Percentiles rank a stretch among this genome's conserved stretches.
These are phyloP conservation scores for Melipona bicolor DNA, from an alignment of 2,888 invertebrate genomes.

Conservation along the genomic window DNA sequence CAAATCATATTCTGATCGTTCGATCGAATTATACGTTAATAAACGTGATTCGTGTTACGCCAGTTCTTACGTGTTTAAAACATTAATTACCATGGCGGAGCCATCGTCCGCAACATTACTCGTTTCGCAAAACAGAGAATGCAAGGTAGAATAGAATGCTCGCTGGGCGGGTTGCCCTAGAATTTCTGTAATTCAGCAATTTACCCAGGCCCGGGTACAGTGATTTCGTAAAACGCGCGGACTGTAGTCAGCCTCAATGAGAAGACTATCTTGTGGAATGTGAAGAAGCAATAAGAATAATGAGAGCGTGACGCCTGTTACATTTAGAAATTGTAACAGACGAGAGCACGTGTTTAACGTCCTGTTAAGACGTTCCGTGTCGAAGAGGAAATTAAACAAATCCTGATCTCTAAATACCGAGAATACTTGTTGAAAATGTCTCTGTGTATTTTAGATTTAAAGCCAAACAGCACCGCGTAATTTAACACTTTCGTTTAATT, in stretches of 20 bases:
- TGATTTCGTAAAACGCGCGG: conserved; percentile 37
- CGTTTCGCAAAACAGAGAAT: conserved; percentile 39
- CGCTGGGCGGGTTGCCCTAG: conserved; percentile 33
- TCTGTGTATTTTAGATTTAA: background rate
- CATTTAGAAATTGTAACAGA: background rate
- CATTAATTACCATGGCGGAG: background rate
- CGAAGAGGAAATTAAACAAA: background rate
- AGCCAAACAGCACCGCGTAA: background rate
- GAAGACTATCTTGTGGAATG: conserved; percentile 1
- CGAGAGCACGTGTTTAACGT: background rate
- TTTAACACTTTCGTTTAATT: background rate
- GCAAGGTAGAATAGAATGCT: conserved; percentile 36
- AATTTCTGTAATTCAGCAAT: conserved; percentile 55
- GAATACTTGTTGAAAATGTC: background rate
- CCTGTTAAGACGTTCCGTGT: background rate
- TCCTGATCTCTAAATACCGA: background rate
- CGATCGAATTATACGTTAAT: background rate
- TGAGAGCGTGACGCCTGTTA: background rate
- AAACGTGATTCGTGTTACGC: background rate
- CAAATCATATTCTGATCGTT: background rate
- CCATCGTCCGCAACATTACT: background rate
- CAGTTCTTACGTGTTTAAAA: background rate
- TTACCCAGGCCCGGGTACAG: conserved; percentile 27
- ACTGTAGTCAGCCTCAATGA: conserved; percentile 25
- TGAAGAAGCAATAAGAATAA: conserved; percentile 4